These are phyloP conservation scores for Melanchra persicariae DNA, from an alignment of 2,888 invertebrate genomes.

Conservation along the genomic window DNA sequence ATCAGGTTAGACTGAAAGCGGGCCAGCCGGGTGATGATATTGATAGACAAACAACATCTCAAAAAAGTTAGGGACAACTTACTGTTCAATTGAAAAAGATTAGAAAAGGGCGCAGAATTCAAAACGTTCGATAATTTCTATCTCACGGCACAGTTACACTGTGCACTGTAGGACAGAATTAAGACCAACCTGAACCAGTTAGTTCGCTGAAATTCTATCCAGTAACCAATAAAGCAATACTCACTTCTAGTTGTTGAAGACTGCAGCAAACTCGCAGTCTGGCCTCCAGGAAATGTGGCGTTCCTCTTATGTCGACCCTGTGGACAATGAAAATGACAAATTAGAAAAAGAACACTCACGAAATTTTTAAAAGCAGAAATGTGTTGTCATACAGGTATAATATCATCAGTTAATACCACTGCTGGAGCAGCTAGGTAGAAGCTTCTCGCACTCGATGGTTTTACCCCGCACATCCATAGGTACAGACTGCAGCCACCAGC, in stretches of 20 bases:
- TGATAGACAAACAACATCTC: not conserved
- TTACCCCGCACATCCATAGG: too few species aligned
- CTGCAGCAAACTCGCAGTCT: constrained; percentile 92
- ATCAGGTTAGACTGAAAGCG: too few species aligned
- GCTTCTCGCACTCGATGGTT: too few species aligned
- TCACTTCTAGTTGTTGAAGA: constrained; percentile 92
- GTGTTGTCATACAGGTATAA: too few species aligned
- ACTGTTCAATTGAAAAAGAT: not conserved
- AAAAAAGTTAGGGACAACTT: too few species aligned
- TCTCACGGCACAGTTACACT: not conserved
- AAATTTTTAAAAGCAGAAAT: too few species aligned
- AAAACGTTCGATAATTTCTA: not conserved
- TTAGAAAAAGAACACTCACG: not conserved
- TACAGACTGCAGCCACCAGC: too few species aligned
- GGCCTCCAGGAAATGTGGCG: constrained; percentile 95
- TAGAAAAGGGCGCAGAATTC: not conserved
- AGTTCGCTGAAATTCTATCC: not conserved
- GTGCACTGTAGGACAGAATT: not conserved
- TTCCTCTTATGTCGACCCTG: constrained; percentile 95
- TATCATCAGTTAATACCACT: too few species aligned
- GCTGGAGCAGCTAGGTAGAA: too few species aligned
- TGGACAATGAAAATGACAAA: constrained; percentile 67
- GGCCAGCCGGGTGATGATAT: too few species aligned
- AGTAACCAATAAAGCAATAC: constrained; percentile 66
- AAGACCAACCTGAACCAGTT: not conserved